A percentile compares a stretch with the other conserved stretches of the same genome.
Conservation (phyloP, 2,797 vertebrate genomes). For the Gymnodraco acuticeps region DNA sequence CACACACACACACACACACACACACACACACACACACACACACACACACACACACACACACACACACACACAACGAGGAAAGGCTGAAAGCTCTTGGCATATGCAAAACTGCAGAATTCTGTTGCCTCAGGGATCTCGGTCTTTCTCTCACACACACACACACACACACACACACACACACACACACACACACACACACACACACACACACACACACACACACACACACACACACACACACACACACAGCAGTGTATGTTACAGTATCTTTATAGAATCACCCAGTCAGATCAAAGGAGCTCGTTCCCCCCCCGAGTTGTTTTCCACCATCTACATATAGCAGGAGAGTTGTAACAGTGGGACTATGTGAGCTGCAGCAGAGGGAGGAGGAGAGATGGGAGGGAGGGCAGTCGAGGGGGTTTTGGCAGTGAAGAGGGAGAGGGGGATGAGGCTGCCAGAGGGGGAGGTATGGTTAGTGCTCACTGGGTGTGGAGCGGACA, state of each 20-base stretch:
- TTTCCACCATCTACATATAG: conserved; percentile 39
- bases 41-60: background rate
- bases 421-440: conserved; percentile 53
- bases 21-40: background rate
- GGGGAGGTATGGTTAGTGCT: conserved; percentile 76
- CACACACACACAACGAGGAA: conserved; percentile 10
- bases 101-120: conserved; percentile 43
- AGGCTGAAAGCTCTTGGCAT: conserved; percentile 53
- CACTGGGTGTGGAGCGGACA: conserved; percentile 72
- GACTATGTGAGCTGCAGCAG: conserved; percentile 68
- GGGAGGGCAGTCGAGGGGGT: conserved; percentile 25
- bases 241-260: background rate
- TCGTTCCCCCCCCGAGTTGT: conserved; percentile 21
- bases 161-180: background rate
- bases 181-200: background rate
- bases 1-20: background rate
- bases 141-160: conserved; percentile 5
- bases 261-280: background rate
- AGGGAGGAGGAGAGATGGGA: conserved; percentile 38
- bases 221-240: background rate
- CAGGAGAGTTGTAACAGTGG: conserved; percentile 43
- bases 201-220: too few species aligned
- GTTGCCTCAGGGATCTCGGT: conserved; percentile 24
- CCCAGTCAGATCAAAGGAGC: conserved; percentile 4
- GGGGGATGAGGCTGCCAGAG: conserved; percentile 62